Evolutionary conservation across 1,140 invertebrate species (phyloP), one percentile per base, ranked within the genome.

Genomic region (Thaumatotibia leucotreta): DNA sequence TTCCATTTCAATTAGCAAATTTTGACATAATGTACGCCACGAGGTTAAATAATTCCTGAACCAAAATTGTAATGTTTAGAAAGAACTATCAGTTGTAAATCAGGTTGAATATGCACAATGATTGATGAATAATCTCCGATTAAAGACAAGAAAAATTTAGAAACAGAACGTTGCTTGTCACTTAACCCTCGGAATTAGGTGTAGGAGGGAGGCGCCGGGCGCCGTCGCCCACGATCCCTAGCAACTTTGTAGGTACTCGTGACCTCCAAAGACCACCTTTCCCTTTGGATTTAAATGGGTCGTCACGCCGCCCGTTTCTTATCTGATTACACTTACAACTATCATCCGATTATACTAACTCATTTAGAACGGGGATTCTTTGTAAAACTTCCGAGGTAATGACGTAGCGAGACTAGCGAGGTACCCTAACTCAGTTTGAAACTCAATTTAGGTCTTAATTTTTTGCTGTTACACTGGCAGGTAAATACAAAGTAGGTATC

Each of bases 191-290:
- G 1, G 0, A 11, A 24, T 11, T 27, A 27, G 52, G 23, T 58
- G 52, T 58, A 58, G 52, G 52, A 58, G 52, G 52, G 52, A 58
- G 52, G 52, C 52, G 52, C 52, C 52, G 52, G 71, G 68, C 67
- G 66, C 66, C 67, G 67, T 64, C 64, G 72, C 71, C 69, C 71
- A 73, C 74, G 65, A 68, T 54, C 17, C 32, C 62, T 54, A 49
- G 64, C 65, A 35, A 69, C 70, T 68, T 63, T 49, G 35, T n/a
- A n/a, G n/a, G n/a, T 61, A 27, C 33, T 50, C 24, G 52, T 27
- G 27, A 58, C 52, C 52, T 58, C 52, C 52, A 31, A 45, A 24
- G 52, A 27, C 52, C 23, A 58, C 52, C 52, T 58, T 58, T 58
- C 52, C 52, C 52, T 58, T 58, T 58, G 11, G 27, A 58, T 58